Percentiles rank a stretch among this genome's conserved stretches.
phyloP scores from a whole-genome alignment of 1,140 invertebrate species.

The Platyura marginata region DNA sequence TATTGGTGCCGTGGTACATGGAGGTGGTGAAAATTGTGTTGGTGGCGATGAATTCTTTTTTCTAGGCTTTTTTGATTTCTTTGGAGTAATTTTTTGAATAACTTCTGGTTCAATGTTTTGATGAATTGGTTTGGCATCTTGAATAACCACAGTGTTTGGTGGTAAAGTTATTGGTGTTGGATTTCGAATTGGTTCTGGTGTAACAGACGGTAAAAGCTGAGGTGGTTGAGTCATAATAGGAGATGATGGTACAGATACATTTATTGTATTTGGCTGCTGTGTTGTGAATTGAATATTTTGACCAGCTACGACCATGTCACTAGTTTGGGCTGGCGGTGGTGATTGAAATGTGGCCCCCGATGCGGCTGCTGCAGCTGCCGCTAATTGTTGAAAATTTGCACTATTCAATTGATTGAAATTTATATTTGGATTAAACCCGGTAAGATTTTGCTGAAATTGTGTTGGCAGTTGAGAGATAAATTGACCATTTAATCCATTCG shows the following conservation, averaged over 20 bases:
- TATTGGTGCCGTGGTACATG: slow-evolving; percentile 14
- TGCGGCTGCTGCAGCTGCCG: slow-evolving; percentile 9
- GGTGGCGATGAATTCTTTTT: not conserved
- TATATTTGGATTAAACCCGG: slow-evolving; percentile 11
- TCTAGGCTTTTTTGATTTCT: slow-evolving; percentile 4
- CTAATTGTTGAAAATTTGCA: slow-evolving; percentile 19
- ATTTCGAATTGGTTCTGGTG: slow-evolving; percentile 17
- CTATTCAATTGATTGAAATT: slow-evolving; percentile 21
- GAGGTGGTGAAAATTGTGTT: not conserved
- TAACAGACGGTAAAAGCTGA: slow-evolving; percentile 14
- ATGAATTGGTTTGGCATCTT: not conserved
- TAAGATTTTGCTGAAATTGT: slow-evolving; percentile 19
- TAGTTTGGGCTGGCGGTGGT: slow-evolving; percentile 10
- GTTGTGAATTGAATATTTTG: slow-evolving; percentile 5
- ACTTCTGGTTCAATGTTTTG: not conserved
- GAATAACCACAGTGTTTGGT: not conserved
- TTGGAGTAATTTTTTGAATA: slow-evolving; percentile 1
- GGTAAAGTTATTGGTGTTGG: slow-evolving; percentile 11
- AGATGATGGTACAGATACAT: not conserved
- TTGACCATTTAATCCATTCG: slow-evolving; percentile 15
- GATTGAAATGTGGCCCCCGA: slow-evolving; percentile 13
- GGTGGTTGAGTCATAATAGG: slow-evolving; percentile 4
- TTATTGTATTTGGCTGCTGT: not conserved
- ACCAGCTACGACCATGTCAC: slow-evolving; percentile 1
- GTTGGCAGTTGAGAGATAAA: slow-evolving; percentile 20